Percentiles rank a stretch among this genome's conserved stretches.
Conservation (phyloP, 2,888 invertebrate species). For the Tipula lateralis region DNA sequence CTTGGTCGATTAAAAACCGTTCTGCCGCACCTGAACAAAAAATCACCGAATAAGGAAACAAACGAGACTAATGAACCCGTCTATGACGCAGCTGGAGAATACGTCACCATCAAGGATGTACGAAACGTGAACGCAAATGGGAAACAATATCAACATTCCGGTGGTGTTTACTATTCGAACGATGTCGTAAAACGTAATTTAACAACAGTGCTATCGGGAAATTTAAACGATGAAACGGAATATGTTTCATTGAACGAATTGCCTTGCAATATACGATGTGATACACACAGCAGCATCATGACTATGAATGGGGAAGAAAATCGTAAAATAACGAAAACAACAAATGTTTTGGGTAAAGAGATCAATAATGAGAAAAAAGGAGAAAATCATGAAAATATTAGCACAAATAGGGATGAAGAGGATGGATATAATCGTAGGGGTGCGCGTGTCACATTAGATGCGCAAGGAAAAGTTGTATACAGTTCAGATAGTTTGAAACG, state of each 20-base stretch:
- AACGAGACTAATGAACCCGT: slow-evolving; percentile 46
- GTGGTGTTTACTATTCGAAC: slow-evolving; percentile 58
- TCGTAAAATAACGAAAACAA: slow-evolving; percentile 32
- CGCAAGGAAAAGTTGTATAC: slow-evolving; percentile 83
- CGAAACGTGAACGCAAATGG: slow-evolving; percentile 42
- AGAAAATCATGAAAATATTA: neutral
- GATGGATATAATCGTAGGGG: slow-evolving; percentile 59
- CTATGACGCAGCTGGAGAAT: slow-evolving; percentile 60
- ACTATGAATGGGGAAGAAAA: slow-evolving; percentile 2
- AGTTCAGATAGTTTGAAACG: slow-evolving; percentile 79
- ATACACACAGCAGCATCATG: slow-evolving; percentile 32
- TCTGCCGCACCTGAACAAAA: slow-evolving; percentile 52
- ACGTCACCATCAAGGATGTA: slow-evolving; percentile 79
- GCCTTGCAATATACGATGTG: slow-evolving; percentile 50
- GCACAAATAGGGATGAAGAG: slow-evolving; percentile 38
- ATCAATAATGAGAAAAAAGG: slow-evolving; percentile 28
- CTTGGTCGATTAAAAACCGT: slow-evolving; percentile 68
- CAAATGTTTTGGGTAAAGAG: slow-evolving; percentile 35
- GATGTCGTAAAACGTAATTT: slow-evolving; percentile 62
- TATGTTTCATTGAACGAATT: slow-evolving; percentile 78
- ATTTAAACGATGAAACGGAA: slow-evolving; percentile 63
- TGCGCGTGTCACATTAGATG: slow-evolving; percentile 75
- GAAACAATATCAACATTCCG: slow-evolving; percentile 48
- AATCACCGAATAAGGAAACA: slow-evolving; percentile 53
- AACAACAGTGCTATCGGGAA: slow-evolving; percentile 57